Conservation (phyloP, 2,113 vertebrate genomes). For the Paratilapia polleni region DNA sequence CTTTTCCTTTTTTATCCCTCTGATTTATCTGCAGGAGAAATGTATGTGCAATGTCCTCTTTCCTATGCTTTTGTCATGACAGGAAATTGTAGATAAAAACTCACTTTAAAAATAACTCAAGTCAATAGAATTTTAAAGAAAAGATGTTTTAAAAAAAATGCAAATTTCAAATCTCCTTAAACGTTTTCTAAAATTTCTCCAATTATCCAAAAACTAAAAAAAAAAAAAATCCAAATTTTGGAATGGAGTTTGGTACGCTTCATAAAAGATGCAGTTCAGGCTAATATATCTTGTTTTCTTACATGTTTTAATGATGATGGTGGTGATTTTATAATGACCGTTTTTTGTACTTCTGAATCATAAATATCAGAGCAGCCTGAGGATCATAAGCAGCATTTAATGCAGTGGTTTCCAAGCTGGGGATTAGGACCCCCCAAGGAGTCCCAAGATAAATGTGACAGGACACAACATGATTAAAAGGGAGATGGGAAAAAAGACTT, state of each 20-base stretch:
- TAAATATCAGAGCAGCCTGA: slow-evolving; percentile 4
- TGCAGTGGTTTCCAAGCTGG: neutral
- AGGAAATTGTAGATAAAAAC: no score
- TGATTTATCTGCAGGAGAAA: no score
- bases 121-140: no score
- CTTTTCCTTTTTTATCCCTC: no score
- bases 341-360: neutral
- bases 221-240: neutral
- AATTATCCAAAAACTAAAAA: neutral
- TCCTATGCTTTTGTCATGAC: no score
- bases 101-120: no score
- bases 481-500: neutral
- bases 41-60: no score
- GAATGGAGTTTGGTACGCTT: neutral
- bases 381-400: neutral
- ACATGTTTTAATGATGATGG: neutral
- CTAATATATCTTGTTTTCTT: neutral
- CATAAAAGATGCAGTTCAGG: neutral
- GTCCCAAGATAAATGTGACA: neutral
- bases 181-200: neutral
- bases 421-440: slow-evolving; percentile 15
- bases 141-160: no score
- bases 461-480: neutral
- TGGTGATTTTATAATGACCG: neutral
- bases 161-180: neutral